Percentiles rank a stretch among this genome's conserved stretches.
These are phyloP conservation scores for Cynocephalus volans DNA, from an alignment of 2,113 vertebrate species.

Conservation along the genomic window DNA sequence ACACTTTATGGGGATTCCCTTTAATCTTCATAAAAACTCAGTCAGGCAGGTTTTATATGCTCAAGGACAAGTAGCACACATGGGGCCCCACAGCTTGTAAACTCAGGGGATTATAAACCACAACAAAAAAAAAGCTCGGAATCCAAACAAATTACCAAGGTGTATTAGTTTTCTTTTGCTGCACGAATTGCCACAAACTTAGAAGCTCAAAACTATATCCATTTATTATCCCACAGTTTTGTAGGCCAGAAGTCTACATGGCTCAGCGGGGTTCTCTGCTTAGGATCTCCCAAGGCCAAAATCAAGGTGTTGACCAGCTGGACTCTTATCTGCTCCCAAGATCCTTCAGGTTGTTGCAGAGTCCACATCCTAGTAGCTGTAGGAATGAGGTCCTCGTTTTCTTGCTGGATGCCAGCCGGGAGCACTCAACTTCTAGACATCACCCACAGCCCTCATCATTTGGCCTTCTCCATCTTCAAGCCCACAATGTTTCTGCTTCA, in stretches of 20 bases:
- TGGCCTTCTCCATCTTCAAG: neutral
- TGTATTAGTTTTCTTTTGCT: neutral
- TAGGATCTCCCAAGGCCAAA: neutral
- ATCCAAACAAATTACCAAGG: neutral
- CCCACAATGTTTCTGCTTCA: neutral
- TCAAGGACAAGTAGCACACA: neutral
- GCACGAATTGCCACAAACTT: neutral
- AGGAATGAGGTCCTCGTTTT: neutral
- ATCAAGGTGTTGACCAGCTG: neutral
- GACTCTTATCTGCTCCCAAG: neutral
- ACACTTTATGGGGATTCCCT: neutral
- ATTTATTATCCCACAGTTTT: neutral
- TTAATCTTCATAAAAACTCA: slow-evolving; percentile 59
- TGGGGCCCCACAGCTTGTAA: neutral
- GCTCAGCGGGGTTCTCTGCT: neutral
- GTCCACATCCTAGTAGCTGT: neutral
- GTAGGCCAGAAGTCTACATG: neutral
- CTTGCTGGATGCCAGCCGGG: neutral
- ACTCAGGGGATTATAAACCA: neutral
- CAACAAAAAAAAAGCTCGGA: neutral
- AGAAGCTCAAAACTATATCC: neutral
- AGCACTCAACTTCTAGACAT: neutral
- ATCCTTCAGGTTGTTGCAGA: neutral
- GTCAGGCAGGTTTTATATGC: slow-evolving; percentile 4
- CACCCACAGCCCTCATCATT: neutral